Conservation (phyloP, 2,797 vertebrate species). For the Mastacembelus armatus region DNA sequence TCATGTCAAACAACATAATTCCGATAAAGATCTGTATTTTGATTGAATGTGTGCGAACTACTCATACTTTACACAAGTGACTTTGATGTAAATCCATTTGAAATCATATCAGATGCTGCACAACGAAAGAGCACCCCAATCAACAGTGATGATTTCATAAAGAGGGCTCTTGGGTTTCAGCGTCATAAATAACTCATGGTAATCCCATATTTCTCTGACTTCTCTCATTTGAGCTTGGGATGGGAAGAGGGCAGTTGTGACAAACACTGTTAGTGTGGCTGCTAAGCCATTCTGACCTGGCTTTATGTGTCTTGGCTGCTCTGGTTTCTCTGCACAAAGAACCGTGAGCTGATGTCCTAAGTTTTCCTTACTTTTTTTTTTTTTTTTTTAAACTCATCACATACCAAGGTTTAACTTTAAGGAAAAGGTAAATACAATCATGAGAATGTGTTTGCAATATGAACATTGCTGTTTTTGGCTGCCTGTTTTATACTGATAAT, state of each 20-base stretch:
- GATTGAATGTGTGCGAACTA: conserved; percentile 84
- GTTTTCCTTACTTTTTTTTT: conserved; percentile 63
- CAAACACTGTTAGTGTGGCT: conserved; percentile 83
- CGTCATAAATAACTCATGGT: conserved; percentile 87
- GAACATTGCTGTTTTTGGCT: conserved; percentile 42
- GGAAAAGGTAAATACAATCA: too few species aligned
- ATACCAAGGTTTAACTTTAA: too few species aligned
- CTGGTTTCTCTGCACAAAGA: conserved; percentile 59
- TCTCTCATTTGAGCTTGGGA: conserved; percentile 80
- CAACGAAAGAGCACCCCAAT: conserved; percentile 72
- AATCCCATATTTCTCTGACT: conserved; percentile 87
- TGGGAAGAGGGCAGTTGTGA: conserved; percentile 82
- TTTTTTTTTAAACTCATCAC: conserved; percentile 58
- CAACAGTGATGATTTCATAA: conserved; percentile 83
- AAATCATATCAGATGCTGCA: conserved; percentile 82
- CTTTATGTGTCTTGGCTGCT: conserved; percentile 74
- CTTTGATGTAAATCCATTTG: conserved; percentile 81
- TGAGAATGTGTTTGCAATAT: conserved; percentile 9
- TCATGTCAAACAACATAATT: conserved; percentile 81
- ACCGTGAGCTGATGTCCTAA: conserved; percentile 70
- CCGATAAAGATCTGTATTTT: conserved; percentile 86
- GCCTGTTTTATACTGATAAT: conserved; percentile 37
- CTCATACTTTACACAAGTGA: conserved; percentile 78
- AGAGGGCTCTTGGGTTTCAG: conserved; percentile 83
- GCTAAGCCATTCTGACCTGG: conserved; percentile 70